Conservation (phyloP, 2,113 vertebrate species). For the Nerophis lumbriciformis region DNA sequence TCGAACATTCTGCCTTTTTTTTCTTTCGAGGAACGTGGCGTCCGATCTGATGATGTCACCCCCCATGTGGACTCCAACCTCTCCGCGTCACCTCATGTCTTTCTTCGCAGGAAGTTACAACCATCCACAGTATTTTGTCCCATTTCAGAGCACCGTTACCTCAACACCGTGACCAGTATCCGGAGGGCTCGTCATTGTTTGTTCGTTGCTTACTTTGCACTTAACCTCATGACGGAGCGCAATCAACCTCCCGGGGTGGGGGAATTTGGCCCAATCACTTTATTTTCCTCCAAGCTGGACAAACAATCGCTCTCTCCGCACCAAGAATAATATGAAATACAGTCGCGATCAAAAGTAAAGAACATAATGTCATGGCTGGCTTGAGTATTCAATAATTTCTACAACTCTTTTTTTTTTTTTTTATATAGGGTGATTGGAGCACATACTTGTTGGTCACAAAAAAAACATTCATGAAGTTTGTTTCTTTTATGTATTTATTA, state of each 20-base stretch:
- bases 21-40: not conserved
- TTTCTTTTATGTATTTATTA: too few species aligned
- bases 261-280: constrained; percentile 29
- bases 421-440: too few species aligned
- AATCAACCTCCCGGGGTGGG: constrained; percentile 35
- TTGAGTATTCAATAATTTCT: too few species aligned
- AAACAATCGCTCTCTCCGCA: constrained; percentile 39
- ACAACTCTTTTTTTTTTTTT: too few species aligned
- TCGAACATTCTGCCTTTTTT: constrained; percentile 9
- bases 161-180: constrained; percentile 11
- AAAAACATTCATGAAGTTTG: too few species aligned
- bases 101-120: constrained; percentile 57
- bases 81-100: constrained; percentile 44
- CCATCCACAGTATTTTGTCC: constrained; percentile 66
- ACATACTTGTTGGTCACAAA: too few species aligned
- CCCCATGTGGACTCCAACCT: constrained; percentile 10
- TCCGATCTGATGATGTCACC: not conserved
- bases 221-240: constrained; percentile 61
- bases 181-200: constrained; percentile 33
- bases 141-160: constrained; percentile 34
- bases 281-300: constrained; percentile 23
- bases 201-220: constrained; percentile 64
- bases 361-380: too few species aligned
- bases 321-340: not conserved
- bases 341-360: too few species aligned